Evolutionary conservation across 2,888 invertebrate genomes (phyloP), one percentile per base, ranked within the genome.

Genomic region (Xestia xanthographa): DNA sequence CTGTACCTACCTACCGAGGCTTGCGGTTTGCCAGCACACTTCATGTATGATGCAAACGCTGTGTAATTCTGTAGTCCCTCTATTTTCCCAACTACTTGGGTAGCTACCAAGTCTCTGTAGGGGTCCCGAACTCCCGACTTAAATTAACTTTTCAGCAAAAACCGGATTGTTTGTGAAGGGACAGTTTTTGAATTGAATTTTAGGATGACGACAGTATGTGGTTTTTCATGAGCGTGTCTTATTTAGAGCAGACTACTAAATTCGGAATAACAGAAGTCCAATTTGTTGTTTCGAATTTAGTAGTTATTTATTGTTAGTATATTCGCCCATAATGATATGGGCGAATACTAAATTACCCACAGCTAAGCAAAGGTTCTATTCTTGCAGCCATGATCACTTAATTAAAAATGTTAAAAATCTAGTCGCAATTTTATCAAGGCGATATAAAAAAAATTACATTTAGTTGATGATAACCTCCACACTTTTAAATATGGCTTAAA

Each of bases 1-100:
- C 29, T 29, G 17, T 75, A 66, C 48, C 22, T n/a, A 58, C 12
- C 58, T 29, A 66, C 53, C 29, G 58, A 80, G 62, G 67, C 65
- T 34, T 63, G 83, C 50, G 76, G 85, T 83, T 77, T 71, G 70
- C 73, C 65, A 70, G 62, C 62, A 71, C 74, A 29, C 69, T 82
- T 80, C 82, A 85, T 82, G 75, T 85, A 82, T 77, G 70, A 85
- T 84, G 83, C 76, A 85, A 76, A 70, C 48, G 53, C 14, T 43
- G 43, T 12, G 63, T 66, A 72, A 70, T 77, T 72, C 77, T 58
- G 50, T 34, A 72, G 76, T 70, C 63, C 38, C 66, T 79, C 72
- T 71, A 62, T 82, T 76, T 80, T 50, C 66, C 22, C 53, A 65
- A 70, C 58, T 73, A 73, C 63, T 75, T 69, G 60, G 34, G 68